These are phyloP conservation scores for Rhimphoctona megacephalus DNA, from an alignment of 2,888 invertebrate genomes.

Conservation along the genomic window DNA sequence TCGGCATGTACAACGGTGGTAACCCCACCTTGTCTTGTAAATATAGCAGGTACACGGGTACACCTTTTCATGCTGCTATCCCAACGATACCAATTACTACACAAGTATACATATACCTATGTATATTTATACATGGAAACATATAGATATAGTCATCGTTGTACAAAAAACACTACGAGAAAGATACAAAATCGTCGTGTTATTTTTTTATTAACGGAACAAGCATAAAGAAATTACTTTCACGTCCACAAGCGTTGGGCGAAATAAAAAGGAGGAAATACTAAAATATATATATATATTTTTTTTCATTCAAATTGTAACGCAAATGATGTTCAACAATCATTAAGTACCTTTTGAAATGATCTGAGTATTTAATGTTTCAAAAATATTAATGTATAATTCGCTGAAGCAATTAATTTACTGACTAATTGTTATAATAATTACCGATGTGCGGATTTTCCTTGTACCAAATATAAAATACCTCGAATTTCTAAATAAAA, in stretches of 20 bases:
- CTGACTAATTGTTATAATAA: not conserved
- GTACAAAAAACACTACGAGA: not conserved
- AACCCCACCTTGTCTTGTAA: constrained; percentile 65
- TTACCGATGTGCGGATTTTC: not conserved
- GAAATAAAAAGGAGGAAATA: not conserved
- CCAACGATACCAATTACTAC: constrained; percentile 64
- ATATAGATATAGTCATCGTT: not conserved
- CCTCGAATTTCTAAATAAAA: not conserved
- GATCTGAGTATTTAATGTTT: not conserved
- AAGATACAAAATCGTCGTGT: constrained; percentile 12
- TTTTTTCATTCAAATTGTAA: not conserved
- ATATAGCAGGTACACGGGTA: constrained; percentile 67
- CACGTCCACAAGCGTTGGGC: no score
- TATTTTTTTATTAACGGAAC: constrained; percentile 11
- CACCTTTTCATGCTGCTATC: constrained; percentile 58
- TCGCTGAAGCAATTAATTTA: no score
- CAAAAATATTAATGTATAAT: not conserved
- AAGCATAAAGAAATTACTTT: not conserved
- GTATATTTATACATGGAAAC: not conserved
- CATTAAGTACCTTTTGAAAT: not conserved
- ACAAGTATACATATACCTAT: constrained; percentile 11
- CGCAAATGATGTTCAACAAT: not conserved
- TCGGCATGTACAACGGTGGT: constrained; percentile 55
- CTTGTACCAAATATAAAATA: not conserved
- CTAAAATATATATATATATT: no score